These are phyloP conservation scores for Ichneumoninae sp. DNA, from an alignment of 2,888 invertebrate genomes.

Conservation along the genomic window DNA sequence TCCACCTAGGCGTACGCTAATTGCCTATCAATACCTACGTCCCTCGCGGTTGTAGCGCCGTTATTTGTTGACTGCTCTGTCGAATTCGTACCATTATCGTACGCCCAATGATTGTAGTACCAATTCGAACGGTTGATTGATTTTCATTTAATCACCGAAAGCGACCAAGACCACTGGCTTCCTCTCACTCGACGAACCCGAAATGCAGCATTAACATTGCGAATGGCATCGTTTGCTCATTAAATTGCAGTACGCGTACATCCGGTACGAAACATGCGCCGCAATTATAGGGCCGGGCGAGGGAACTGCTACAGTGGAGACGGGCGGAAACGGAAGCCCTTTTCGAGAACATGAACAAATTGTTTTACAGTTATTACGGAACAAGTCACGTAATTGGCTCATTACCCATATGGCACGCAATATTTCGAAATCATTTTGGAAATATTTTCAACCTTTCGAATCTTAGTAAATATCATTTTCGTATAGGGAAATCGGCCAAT, in stretches of 20 bases:
- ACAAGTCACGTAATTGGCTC: too few species aligned
- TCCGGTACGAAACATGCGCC: not conserved
- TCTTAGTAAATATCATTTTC: too few species aligned
- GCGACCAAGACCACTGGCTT: not conserved
- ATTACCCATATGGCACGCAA: too few species aligned
- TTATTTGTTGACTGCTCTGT: not conserved
- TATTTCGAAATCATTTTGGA: too few species aligned
- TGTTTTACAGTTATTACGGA: too few species aligned
- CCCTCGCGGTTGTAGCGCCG: not conserved
- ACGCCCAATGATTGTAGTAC: constrained; percentile 23
- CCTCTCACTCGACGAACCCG: not conserved
- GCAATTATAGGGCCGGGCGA: not conserved
- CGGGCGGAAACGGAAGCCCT: too few species aligned
- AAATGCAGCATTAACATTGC: constrained; percentile 2
- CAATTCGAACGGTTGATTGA: constrained; percentile 26
- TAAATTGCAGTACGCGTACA: not conserved
- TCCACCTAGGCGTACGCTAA: not conserved
- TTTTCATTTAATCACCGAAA: constrained; percentile 36
- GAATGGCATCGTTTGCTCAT: not conserved
- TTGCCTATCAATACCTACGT: not conserved
- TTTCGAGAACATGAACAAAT: too few species aligned
- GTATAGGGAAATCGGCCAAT: too few species aligned
- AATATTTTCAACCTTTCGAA: too few species aligned
- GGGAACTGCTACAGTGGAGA: not conserved
- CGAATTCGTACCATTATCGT: constrained; percentile 37